phyloP scores from a whole-genome alignment of 1,140 invertebrate genomes.

The Sarcophaga peregrina region DNA sequence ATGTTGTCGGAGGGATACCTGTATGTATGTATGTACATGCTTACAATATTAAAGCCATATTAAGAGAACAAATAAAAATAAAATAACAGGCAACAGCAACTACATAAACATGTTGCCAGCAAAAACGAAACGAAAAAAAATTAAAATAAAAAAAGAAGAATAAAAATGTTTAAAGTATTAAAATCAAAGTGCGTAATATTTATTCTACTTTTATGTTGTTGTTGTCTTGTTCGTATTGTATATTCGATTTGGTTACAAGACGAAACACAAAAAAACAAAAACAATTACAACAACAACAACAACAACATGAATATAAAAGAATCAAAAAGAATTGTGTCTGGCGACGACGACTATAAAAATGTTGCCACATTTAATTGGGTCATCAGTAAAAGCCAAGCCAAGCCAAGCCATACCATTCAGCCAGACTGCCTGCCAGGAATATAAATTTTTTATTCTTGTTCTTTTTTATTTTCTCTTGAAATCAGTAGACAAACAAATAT shows the following conservation, averaged over 20 bases:
- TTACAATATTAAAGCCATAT: not conserved
- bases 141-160: too few species aligned
- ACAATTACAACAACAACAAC: not conserved
- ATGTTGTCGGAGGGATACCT: too few species aligned
- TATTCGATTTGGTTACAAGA: too few species aligned
- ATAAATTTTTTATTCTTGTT: too few species aligned
- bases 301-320: not conserved
- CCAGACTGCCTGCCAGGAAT: not conserved
- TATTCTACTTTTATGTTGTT: not conserved
- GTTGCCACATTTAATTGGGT: conserved; percentile 22
- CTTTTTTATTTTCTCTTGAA: too few species aligned
- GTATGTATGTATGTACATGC: too few species aligned
- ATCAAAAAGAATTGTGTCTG: not conserved
- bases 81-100: not conserved
- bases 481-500: too few species aligned
- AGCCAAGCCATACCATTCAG: not conserved
- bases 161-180: not conserved
- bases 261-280: not conserved
- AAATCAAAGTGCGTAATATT: conserved; percentile 17
- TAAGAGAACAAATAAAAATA: not conserved
- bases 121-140: not conserved
- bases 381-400: conserved; percentile 1
- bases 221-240: not conserved
- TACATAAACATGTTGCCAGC: not conserved
- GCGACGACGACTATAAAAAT: not conserved